These are phyloP conservation scores for Batillaria attramentaria DNA, from an alignment of 1,140 invertebrate genomes.

Conservation along the genomic window DNA sequence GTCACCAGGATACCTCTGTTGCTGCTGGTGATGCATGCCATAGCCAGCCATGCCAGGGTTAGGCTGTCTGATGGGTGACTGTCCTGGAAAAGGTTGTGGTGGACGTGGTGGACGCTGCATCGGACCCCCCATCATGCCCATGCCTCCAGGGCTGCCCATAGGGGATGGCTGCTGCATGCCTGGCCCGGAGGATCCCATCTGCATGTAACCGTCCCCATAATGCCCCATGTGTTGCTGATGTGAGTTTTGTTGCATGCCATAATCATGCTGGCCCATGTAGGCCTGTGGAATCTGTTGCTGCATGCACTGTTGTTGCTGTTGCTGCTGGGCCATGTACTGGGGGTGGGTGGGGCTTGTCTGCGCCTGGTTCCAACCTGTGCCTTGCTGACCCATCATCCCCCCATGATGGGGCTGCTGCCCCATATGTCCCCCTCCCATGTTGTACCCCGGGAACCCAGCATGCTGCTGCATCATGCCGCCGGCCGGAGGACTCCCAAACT, in stretches of 20 bases:
- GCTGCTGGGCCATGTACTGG: slow-evolving; percentile 52
- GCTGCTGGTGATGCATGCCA: slow-evolving; percentile 28
- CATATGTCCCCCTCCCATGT: slow-evolving; percentile 34
- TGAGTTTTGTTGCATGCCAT: slow-evolving; percentile 45
- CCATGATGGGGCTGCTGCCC: slow-evolving; percentile 17
- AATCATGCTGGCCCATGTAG: slow-evolving; percentile 51
- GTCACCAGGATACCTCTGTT: slow-evolving; percentile 29
- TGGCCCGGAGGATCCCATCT: slow-evolving; percentile 45
- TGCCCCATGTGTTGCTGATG: slow-evolving; percentile 38
- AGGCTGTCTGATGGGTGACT: slow-evolving; percentile 28
- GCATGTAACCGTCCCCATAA: slow-evolving; percentile 46
- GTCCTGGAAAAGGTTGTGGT: slow-evolving; percentile 19
- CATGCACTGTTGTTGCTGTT: slow-evolving; percentile 60
- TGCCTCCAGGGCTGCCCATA: slow-evolving; percentile 41
- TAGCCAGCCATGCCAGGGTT: slow-evolving; percentile 25
- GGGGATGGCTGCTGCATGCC: slow-evolving; percentile 40
- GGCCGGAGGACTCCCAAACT: slow-evolving; percentile 44
- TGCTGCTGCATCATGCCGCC: slow-evolving; percentile 36
- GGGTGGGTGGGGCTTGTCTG: slow-evolving; percentile 47
- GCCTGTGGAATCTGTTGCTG: slow-evolving; percentile 34
- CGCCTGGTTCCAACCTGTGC: slow-evolving; percentile 42
- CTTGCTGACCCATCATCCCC: slow-evolving; percentile 31
- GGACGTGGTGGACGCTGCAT: slow-evolving; percentile 6
- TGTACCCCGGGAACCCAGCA: slow-evolving; percentile 30
- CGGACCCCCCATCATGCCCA: slow-evolving; percentile 34